Percentiles rank a stretch among this genome's conserved stretches.
Evolutionary conservation across 1,140 invertebrate genomes (phyloP).

Genomic region (Drosophila subobscura): DNA sequence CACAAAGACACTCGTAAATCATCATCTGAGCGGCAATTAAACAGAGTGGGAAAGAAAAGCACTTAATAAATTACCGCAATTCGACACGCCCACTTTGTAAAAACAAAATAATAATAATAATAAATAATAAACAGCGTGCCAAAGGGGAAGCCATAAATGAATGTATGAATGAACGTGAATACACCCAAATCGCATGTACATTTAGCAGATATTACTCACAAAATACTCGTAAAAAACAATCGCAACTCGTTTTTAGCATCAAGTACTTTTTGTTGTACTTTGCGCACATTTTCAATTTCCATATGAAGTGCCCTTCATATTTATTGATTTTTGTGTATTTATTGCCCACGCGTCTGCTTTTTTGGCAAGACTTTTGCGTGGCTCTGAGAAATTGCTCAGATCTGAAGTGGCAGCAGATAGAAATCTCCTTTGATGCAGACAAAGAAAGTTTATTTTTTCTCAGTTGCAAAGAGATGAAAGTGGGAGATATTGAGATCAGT

Average conservation of each 20-base stretch:
- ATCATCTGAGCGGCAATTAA: slow-evolving; percentile 65
- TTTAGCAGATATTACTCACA: slow-evolving; percentile 49
- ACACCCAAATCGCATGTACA: slow-evolving; percentile 32
- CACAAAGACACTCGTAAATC: slow-evolving; percentile 44
- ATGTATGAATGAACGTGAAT: slow-evolving; percentile 46
- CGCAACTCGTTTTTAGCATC: slow-evolving; percentile 15
- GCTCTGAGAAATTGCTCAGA: slow-evolving; percentile 3
- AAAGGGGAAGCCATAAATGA: slow-evolving; percentile 41
- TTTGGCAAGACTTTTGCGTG: slow-evolving; percentile 14
- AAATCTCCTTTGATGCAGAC: not conserved
- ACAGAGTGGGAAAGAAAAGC: slow-evolving; percentile 50
- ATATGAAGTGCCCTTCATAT: slow-evolving; percentile 31
- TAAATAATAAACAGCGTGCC: not conserved
- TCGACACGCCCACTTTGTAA: slow-evolving; percentile 59
- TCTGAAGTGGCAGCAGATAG: slow-evolving; percentile 4
- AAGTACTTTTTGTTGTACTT: slow-evolving; percentile 12
- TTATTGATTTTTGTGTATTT: slow-evolving; percentile 12
- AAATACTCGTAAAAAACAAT: slow-evolving; percentile 21
- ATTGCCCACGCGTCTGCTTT: slow-evolving; percentile 21
- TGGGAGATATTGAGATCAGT: no score
- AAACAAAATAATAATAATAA: slow-evolving; percentile 9
- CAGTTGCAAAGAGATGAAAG: no score
- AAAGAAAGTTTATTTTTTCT: not conserved
- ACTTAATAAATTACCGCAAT: slow-evolving; percentile 68
- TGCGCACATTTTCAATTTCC: slow-evolving; percentile 29